A percentile compares a stretch with the other conserved stretches of the same genome.
phyloP scores from a whole-genome alignment of 2,797 vertebrate species.

The Coranthus polyacanthus region DNA sequence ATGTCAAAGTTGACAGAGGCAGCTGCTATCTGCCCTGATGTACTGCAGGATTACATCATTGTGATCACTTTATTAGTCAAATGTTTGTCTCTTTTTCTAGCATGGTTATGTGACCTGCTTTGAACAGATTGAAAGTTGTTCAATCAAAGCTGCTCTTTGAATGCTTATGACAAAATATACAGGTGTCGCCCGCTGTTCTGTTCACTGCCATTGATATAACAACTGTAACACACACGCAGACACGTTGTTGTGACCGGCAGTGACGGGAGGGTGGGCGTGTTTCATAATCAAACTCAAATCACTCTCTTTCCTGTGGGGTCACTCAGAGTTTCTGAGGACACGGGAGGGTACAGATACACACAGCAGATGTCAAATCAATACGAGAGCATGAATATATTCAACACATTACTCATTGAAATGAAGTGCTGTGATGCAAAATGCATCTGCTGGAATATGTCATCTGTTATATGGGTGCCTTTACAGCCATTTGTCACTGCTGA shows the following conservation, averaged over 20 bases:
- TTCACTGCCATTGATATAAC: neutral
- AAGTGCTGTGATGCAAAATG: conserved; percentile 18
- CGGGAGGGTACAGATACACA: conserved; percentile 10
- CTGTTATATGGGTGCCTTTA: conserved; percentile 9
- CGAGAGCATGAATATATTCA: conserved; percentile 41
- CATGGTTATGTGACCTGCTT: too few species aligned
- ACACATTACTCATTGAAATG: conserved; percentile 30
- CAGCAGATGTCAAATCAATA: conserved; percentile 39
- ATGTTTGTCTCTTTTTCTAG: neutral
- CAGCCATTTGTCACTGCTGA: conserved; percentile 22
- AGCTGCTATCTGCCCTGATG: neutral
- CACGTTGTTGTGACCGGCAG: conserved; percentile 12
- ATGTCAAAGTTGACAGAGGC: conserved; percentile 3
- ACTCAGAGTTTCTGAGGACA: conserved; percentile 22
- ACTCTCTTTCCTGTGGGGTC: conserved; percentile 23
- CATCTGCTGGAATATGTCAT: conserved; percentile 33
- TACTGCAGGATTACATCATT: neutral
- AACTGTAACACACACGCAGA: conserved; percentile 9
- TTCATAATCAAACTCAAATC: conserved; percentile 46
- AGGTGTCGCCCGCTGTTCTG: neutral
- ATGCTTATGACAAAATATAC: conserved; percentile 21
- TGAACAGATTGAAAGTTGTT: too few species aligned
- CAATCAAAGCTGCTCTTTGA: conserved; percentile 33
- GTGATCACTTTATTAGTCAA: conserved; percentile 13
- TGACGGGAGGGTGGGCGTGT: conserved; percentile 14